Evolutionary conservation across 1,140 invertebrate genomes (phyloP), one percentile per base, ranked within the genome.

Genomic region (Lasioglossum baleicum): DNA sequence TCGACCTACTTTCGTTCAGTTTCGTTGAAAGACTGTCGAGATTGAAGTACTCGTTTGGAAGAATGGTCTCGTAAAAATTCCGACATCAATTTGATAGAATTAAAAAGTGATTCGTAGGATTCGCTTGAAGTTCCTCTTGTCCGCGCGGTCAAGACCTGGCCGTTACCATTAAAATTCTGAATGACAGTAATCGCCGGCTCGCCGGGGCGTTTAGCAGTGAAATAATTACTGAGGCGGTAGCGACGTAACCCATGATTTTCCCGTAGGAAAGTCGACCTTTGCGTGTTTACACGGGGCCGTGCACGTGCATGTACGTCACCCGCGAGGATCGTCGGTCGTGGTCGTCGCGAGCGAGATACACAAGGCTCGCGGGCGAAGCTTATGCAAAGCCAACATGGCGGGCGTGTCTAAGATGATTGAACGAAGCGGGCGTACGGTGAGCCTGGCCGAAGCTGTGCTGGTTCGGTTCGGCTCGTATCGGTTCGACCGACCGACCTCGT

Each of bases 381-480:
- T 90, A 90, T 90, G 88, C 88, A 90, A 88, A 90, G 79, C 87
- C 85, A 89, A 90, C 88, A 90, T 89, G 87, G 82, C 90, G 89
- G 90, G 90, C 90, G 90, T 90, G 90, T 90, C 90, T 85, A 75
- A 85, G 88, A 90, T 90, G 90, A 90, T 90, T 88, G 89, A 90
- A 82, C 87, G 88, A 88, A 89, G 75, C 81, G 79, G 82, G 61
- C 82, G 87, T 77, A 82, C 81, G 65, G 70, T 58, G 78, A 74
- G 69, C 74, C 44, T 11, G 11, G 8, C 44, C 44, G 10, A 10
- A 13, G 1, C 44, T 13, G 44, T 11, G 44, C 44, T 11, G 2
- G 10, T 48, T 13, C 44, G 44, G 44, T 11, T 11, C 44, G 44
- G 10, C 2, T 11, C 44, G 44, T 10, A 3, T 48, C 44, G 44